phyloP scores from a whole-genome alignment of 2,888 invertebrate genomes.

The Agonopterix arenella region DNA sequence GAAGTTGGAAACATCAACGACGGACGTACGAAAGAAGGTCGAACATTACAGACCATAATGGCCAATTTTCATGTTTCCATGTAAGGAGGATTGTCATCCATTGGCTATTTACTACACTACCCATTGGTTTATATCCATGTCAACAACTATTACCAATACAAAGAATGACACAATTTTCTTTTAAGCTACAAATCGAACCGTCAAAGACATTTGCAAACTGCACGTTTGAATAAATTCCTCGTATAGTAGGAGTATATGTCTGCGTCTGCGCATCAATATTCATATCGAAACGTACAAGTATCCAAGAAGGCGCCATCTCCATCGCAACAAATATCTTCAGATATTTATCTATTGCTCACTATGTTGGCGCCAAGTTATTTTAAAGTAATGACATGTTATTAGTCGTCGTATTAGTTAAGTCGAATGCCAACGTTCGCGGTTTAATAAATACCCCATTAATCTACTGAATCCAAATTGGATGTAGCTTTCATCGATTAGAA shows the following conservation, averaged over 20 bases:
- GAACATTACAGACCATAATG: too few species aligned
- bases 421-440: neutral
- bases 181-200: slow-evolving; percentile 32
- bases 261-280: slow-evolving; percentile 21
- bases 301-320: neutral
- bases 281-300: slow-evolving; percentile 9
- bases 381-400: slow-evolving; percentile 1
- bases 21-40: too few species aligned
- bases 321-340: neutral
- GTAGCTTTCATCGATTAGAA: neutral
- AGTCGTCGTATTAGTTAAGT: neutral
- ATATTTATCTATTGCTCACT: neutral
- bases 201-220: slow-evolving; percentile 23
- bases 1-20: too few species aligned
- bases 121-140: too few species aligned
- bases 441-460: too few species aligned
- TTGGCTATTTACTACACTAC: too few species aligned
- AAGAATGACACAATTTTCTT: slow-evolving; percentile 43
- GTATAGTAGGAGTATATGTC: slow-evolving; percentile 12
- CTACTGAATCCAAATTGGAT: too few species aligned
- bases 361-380: slow-evolving; percentile 2
- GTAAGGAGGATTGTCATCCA: too few species aligned
- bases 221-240: slow-evolving; percentile 25
- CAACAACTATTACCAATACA: too few species aligned
- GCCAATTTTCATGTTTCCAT: too few species aligned